phyloP scores from a whole-genome alignment of 2,888 invertebrate genomes.

The Mactromeris polynyma region DNA sequence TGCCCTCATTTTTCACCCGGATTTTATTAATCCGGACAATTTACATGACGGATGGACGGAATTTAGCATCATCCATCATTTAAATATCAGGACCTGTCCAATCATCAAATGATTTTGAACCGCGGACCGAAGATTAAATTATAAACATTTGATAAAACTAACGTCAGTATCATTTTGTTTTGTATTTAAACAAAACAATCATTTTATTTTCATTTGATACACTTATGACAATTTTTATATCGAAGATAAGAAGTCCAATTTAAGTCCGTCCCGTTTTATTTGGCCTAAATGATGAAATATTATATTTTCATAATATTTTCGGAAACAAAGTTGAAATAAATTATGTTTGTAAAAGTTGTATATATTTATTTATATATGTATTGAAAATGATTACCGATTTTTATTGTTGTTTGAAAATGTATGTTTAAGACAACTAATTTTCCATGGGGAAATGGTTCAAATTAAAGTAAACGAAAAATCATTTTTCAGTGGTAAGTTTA shows the following conservation, averaged over 20 bases:
- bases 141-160: constrained; percentile 61
- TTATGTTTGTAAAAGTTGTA: neutral
- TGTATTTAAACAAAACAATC: constrained; percentile 22
- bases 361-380: neutral
- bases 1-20: constrained; percentile 54
- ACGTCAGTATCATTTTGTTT: constrained; percentile 21
- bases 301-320: neutral
- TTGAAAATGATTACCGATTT: no score
- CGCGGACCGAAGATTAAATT: constrained; percentile 47
- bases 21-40: constrained; percentile 50
- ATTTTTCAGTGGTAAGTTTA: no score
- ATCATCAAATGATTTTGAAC: constrained; percentile 55
- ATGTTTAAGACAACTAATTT: no score
- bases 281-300: neutral
- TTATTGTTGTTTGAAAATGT: no score
- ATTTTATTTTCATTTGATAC: neutral
- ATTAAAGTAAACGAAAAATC: no score
- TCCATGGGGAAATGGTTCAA: no score
- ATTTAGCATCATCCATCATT: constrained; percentile 45
- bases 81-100: constrained; percentile 31
- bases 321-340: no score
- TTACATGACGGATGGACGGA: constrained; percentile 35
- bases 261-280: neutral
- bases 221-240: neutral
- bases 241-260: neutral